Percentiles rank a stretch among this genome's conserved stretches.
phyloP scores from a whole-genome alignment of 2,888 invertebrate species.

The Aphidoletes aphidimyza region DNA sequence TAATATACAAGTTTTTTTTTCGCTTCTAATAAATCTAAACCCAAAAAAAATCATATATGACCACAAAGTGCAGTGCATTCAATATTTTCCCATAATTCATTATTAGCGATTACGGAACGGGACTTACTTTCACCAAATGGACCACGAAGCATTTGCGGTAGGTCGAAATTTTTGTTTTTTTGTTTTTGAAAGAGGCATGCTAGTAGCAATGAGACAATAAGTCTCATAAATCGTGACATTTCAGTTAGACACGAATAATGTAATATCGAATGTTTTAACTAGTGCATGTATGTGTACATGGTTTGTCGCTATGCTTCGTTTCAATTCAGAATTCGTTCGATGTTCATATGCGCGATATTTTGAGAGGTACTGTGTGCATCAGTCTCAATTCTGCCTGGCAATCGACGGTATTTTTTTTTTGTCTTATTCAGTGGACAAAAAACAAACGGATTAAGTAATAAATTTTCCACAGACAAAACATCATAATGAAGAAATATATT shows the following conservation, averaged over 20 bases:
- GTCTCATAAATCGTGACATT: conserved; percentile 54
- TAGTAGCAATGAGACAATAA: conserved; percentile 54
- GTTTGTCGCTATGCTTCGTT: too few species aligned
- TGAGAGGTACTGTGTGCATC: background rate
- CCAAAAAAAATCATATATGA: background rate
- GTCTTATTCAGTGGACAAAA: background rate
- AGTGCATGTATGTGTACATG: background rate
- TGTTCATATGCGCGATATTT: conserved; percentile 4
- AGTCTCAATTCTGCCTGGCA: too few species aligned
- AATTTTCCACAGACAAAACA: conserved; percentile 42
- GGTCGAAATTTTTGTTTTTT: conserved; percentile 16
- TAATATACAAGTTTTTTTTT: too few species aligned
- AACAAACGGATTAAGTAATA: conserved; percentile 51
- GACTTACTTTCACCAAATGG: conserved; percentile 12
- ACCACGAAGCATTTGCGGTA: conserved; percentile 39
- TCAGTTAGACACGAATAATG: conserved; percentile 49
- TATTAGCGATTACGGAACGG: background rate
- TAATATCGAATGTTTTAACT: conserved; percentile 8
- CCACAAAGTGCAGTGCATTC: background rate
- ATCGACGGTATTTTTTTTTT: background rate
- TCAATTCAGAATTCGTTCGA: background rate
- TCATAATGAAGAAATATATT: conserved; percentile 52
- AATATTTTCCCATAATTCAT: conserved; percentile 50
- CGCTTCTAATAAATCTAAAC: background rate
- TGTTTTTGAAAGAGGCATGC: background rate